Base-by-base conservation (phyloP, 2,888 invertebrate species). In the Abscondita cerata region DNA sequence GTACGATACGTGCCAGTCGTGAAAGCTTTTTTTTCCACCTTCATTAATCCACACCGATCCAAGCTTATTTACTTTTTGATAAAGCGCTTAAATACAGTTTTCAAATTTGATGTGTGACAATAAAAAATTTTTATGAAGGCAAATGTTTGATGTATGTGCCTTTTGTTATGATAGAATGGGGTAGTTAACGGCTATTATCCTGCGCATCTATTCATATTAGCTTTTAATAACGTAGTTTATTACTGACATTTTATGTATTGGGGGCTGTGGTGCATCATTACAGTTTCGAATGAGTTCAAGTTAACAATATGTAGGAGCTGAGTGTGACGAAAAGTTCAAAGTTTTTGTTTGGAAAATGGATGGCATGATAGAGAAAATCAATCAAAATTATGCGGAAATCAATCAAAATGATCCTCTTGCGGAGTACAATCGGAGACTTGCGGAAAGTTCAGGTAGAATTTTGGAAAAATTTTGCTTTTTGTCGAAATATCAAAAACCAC, bases 201-300 rank as follows among this genome's bases (percentile, higher is more conserved):
- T 63, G 63, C 63, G 63, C 63, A 56, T 55, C 56, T 48, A 41
- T 44, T 31, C 48, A 50, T 50, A 53, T 52, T 59, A 59, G 12
- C 52, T 46, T 58, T 59, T 50, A 52, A 62, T 51, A 36, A 36
- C 38, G 48, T 46, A 51, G 54, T 59, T 52, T 52, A 38, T 40
- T 46, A 40, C 40, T 47, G 59, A 48, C 44, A 46, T 33, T 20
- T 46, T 51, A 53, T 53, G n/a, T n/a, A 41, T 36, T 13, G 19
- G 33, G 41, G 38, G 54, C n/a, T 54, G 15, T 46, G 16, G 54
- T 44, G 31, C 16, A 1, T n/a, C 19, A 46, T 33, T 44, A 46
- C 18, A 6, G n/a, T 18, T 44, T 46, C 31, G 46, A 20, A 13
- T 13, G 53, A 46, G 31, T 16, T 46, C 44, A 2, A 44, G 18